A percentile compares a stretch with the other conserved stretches of the same genome.
Evolutionary conservation across 2,797 vertebrate genomes (phyloP).

Genomic region (Chelon labrosus): DNA sequence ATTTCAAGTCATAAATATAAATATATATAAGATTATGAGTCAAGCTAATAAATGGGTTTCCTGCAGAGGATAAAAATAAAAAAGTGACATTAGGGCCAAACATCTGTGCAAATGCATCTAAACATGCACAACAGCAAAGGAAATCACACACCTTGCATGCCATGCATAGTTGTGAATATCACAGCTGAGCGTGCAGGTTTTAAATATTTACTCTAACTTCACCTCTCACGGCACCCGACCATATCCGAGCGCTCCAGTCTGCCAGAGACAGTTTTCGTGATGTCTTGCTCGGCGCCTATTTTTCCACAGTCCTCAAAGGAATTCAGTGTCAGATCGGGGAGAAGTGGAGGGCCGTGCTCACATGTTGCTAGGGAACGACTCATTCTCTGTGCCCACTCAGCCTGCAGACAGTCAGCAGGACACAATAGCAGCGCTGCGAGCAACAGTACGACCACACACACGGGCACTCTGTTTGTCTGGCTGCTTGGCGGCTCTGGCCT

Average conservation of each 20-base stretch:
- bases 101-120: not conserved
- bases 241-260: slow-evolving; percentile 11
- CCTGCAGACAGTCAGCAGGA: slow-evolving; percentile 72
- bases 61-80: not conserved
- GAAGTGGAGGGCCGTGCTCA: slow-evolving; percentile 64
- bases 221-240: slow-evolving; percentile 1
- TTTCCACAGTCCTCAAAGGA: slow-evolving; percentile 63
- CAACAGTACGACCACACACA: slow-evolving; percentile 52
- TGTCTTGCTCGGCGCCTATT: slow-evolving; percentile 39
- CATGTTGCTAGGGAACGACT: slow-evolving; percentile 84
- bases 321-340: slow-evolving; percentile 69
- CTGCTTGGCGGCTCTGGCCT: slow-evolving; percentile 27
- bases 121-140: not conserved
- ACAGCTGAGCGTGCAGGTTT: not conserved
- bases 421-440: slow-evolving; percentile 66
- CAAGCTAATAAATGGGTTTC: not conserved
- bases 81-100: not conserved
- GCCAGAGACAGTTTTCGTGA: slow-evolving; percentile 24
- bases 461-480: slow-evolving; percentile 43
- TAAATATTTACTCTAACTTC: not conserved
- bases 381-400: slow-evolving; percentile 75
- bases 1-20: no score
- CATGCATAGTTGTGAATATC: not conserved
- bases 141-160: not conserved
- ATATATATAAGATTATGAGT: no score